Conservation (phyloP, 2,888 invertebrate genomes). For the Tyria jacobaeae region DNA sequence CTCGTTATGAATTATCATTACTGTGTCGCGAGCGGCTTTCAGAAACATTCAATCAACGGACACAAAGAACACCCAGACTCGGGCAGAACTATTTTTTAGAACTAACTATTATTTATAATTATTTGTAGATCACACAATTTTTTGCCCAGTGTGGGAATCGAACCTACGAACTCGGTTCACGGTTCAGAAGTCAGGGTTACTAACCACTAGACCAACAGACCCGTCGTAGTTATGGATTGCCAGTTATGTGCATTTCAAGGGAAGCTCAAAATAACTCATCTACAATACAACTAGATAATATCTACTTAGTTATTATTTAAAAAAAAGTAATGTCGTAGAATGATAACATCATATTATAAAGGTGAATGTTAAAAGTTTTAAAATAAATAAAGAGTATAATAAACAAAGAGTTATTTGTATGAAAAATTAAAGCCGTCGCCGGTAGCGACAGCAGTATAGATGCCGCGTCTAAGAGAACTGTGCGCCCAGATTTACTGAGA, state of each 20-base stretch:
- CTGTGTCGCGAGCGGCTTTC: too few relatives aligned
- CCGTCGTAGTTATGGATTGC: background rate
- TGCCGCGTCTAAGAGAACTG: constrained; percentile 53
- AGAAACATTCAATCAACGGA: too few relatives aligned
- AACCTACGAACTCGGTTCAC: too few relatives aligned
- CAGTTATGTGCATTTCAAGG: background rate
- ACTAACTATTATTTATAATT: too few relatives aligned
- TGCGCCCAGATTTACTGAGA: constrained; percentile 67
- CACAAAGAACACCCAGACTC: too few relatives aligned
- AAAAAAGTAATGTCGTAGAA: background rate
- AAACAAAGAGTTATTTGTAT: constrained; percentile 48
- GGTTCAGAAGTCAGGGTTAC: too few relatives aligned
- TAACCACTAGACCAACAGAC: too few relatives aligned
- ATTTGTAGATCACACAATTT: too few relatives aligned
- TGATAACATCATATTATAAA: constrained; percentile 25
- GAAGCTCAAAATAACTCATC: background rate
- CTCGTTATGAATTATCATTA: too few relatives aligned
- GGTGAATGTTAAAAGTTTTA: constrained; percentile 39
- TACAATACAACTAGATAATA: background rate
- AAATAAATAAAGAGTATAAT: constrained; percentile 37
- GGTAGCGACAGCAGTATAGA: constrained; percentile 54
- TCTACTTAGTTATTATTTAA: background rate
- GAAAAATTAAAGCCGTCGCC: constrained; percentile 46
- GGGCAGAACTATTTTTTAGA: too few relatives aligned
- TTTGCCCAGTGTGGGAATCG: too few relatives aligned